Evolutionary conservation across 2,113 vertebrate species (phyloP), one percentile per base, ranked within the genome.

Genomic region (Panthera tigris): DNA sequence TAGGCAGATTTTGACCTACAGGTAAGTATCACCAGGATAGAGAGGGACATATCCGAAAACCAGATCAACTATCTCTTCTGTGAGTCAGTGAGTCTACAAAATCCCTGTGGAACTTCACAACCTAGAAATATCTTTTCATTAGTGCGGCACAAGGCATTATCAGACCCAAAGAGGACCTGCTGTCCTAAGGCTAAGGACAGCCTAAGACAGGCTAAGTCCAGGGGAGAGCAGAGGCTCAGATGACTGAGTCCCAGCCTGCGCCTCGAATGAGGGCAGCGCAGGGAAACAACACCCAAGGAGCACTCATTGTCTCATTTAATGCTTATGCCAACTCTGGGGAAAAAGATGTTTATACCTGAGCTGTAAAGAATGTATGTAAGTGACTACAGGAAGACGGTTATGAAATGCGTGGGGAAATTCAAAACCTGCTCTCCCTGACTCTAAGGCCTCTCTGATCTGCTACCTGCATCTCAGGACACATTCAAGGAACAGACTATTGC

Each of bases 61-160:
- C 61, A 74, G 48, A 68, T 65, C 8, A 86, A 69, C 11, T 12
- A 63, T 29, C 36, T 93, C 69, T 86, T 71, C 33, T 71, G 16
- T 52, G 79, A 81, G 85, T 79, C 31, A 39, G 39, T 21, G 78
- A 85, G 85, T 82, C n/a, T 39, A 89, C 41, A 91, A 91, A 69
- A 76, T 31, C 57, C 78, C 7, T 19, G 29, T 23, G 29, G 31
- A 61, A n/a, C 36, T 78, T 84, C 33, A 63, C 25, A 57, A 89
- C 29, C 39, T 55, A 82, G 19, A 81, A 78, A 25, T n/a, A 57
- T 21, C 52, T 85, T 84, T 68, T 31, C 29, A 48, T 48, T 33
- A 48, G 31, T 12, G 55, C 19, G 45, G 12, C 33, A 25, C 1
- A 16, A 95, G 41, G 23, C 6, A 10, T 25, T 15, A 25, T 25